Conservation (phyloP, 2,888 invertebrate species). For the Pocota personata region DNA sequence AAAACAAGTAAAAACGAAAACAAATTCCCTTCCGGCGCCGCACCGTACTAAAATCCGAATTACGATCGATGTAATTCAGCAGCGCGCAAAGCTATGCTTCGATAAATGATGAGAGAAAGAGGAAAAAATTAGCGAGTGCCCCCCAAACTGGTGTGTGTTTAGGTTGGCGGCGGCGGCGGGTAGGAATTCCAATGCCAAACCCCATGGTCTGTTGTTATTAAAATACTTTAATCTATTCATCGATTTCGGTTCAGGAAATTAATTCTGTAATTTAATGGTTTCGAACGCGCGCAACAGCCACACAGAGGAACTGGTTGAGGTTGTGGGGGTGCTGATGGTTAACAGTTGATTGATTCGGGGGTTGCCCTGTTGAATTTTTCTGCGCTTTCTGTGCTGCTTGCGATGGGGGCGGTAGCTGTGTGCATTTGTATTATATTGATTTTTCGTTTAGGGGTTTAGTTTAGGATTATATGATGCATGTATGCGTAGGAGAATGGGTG, state of each 20-base stretch:
- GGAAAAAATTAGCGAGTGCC: conserved; percentile 12
- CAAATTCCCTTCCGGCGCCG: conserved; percentile 15
- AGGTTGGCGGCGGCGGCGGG: not conserved
- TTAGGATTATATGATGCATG: not conserved
- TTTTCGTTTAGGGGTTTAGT: not conserved
- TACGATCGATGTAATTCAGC: conserved; percentile 57
- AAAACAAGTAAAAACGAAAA: not conserved
- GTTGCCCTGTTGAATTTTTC: conserved; percentile 36
- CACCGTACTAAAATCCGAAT: conserved; percentile 44
- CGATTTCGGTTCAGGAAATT: conserved; percentile 64
- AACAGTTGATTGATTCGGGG: conserved; percentile 55
- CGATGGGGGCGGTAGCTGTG: not conserved
- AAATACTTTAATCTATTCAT: conserved; percentile 67
- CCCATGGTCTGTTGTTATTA: conserved; percentile 36
- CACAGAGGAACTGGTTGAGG: not conserved
- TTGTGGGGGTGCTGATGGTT: conserved; percentile 11
- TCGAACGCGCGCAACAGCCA: conserved; percentile 32
- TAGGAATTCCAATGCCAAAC: conserved; percentile 15
- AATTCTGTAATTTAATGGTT: conserved; percentile 63
- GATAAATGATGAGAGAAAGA: not conserved
- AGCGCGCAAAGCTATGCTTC: conserved; percentile 8
- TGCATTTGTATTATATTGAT: conserved; percentile 16
- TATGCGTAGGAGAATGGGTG: not conserved
- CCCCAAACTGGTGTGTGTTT: not conserved
- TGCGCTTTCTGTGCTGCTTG: not conserved